Evolutionary conservation across 1,140 invertebrate species (phyloP).

Genomic region (Agrypnia vestita): DNA sequence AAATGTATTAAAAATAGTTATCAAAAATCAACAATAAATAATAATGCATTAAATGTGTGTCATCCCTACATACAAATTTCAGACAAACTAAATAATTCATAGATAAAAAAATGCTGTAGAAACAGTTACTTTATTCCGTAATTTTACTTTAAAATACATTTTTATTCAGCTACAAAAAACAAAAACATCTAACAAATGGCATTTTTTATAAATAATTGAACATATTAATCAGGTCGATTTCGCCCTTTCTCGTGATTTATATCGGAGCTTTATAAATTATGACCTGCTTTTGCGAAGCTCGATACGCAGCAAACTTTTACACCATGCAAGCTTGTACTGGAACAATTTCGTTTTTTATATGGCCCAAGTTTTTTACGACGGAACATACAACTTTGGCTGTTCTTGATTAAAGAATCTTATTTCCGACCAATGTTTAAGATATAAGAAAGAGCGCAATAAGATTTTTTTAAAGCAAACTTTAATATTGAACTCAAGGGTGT

Average conservation of each 20-base stretch:
- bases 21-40: too few species aligned
- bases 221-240: conserved; percentile 48
- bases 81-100: too few species aligned
- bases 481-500: too few species aligned
- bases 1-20: too few species aligned
- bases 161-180: conserved; percentile 9
- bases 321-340: conserved; percentile 27
- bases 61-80: too few species aligned
- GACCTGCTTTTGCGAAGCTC: conserved; percentile 34
- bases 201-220: conserved; percentile 44
- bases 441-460: too few species aligned
- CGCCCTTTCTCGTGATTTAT: conserved; percentile 44
- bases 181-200: conserved; percentile 25
- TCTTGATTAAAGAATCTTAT: not conserved
- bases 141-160: not conserved
- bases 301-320: conserved; percentile 42
- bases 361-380: conserved; percentile 29
- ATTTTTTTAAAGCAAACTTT: too few species aligned
- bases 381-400: not conserved
- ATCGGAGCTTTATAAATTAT: conserved; percentile 44
- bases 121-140: not conserved
- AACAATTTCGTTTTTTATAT: conserved; percentile 28
- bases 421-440: too few species aligned
- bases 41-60: too few species aligned
- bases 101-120: too few species aligned